These are phyloP conservation scores for Catamblyrhynchus diadema DNA, from an alignment of 2,797 vertebrate species.

Conservation along the genomic window DNA sequence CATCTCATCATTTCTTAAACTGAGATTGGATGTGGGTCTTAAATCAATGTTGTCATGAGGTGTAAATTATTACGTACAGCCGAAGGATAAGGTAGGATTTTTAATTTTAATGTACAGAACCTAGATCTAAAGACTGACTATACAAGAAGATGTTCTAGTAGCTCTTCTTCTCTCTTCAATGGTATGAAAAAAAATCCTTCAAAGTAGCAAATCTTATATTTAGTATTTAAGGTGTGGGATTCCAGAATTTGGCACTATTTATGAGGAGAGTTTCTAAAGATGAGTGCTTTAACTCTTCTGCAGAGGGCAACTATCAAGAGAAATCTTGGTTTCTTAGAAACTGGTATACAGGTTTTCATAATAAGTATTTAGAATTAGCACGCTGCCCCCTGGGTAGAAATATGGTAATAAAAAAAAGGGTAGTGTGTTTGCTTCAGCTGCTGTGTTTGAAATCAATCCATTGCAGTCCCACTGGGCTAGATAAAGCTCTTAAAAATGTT, in stretches of 20 bases:
- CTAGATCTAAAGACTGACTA: not conserved
- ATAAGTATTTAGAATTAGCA: slow-evolving; percentile 38
- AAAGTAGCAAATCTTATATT: not conserved
- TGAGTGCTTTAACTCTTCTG: not conserved
- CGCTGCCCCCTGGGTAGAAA: not conserved
- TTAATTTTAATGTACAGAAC: not conserved
- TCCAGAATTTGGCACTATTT: not conserved
- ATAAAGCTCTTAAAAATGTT: slow-evolving; percentile 29
- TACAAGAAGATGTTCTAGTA: not conserved
- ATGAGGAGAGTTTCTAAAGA: not conserved
- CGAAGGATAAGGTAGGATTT: not conserved
- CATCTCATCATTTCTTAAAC: not conserved
- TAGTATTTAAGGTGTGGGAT: not conserved
- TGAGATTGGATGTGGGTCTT: not conserved
- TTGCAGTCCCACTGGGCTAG: not conserved
- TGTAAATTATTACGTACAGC: not conserved
- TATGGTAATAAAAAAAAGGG: not conserved
- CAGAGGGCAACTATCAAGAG: not conserved
- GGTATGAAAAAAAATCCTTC: not conserved
- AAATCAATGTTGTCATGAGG: not conserved
- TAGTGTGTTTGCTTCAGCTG: slow-evolving; percentile 5
- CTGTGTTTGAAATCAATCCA: slow-evolving; percentile 16
- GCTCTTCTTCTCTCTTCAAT: not conserved
- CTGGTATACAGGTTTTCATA: not conserved
- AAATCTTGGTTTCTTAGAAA: slow-evolving; percentile 7